Percentiles rank a stretch among this genome's conserved stretches.
These are phyloP conservation scores for Theretra japonica DNA, from an alignment of 2,888 invertebrate genomes.

Conservation along the genomic window DNA sequence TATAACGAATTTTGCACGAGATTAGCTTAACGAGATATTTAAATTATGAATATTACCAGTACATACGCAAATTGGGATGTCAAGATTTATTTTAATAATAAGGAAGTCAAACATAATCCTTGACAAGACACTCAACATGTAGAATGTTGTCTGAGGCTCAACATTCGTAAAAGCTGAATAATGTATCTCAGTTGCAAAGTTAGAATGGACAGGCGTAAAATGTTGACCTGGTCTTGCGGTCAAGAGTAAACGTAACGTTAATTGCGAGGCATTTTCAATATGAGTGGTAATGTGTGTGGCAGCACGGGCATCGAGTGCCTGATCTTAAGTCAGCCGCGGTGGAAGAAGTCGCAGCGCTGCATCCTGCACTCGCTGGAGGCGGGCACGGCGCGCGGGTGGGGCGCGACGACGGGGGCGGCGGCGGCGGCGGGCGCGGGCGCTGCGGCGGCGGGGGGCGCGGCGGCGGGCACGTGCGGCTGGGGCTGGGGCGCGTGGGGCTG, in stretches of 20 bases:
- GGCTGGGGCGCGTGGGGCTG: slow-evolving; percentile 90
- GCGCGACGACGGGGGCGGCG: slow-evolving; percentile 88
- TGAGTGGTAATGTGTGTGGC: slow-evolving; percentile 47
- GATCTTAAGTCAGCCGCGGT: slow-evolving; percentile 91
- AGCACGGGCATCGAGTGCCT: slow-evolving; percentile 91
- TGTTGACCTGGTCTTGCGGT: not conserved
- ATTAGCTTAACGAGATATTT: not conserved
- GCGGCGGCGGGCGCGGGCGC: slow-evolving; percentile 90
- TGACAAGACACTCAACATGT: not conserved
- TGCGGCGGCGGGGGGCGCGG: slow-evolving; percentile 85
- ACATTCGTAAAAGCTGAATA: not conserved
- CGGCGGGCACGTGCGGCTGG: slow-evolving; percentile 90
- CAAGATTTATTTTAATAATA: not conserved
- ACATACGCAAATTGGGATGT: not conserved
- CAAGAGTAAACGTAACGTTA: not conserved
- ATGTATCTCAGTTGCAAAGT: not conserved
- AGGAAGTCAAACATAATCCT: not conserved
- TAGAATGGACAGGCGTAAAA: not conserved
- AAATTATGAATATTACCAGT: not conserved
- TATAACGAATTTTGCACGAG: not conserved
- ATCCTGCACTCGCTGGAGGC: slow-evolving; percentile 95
- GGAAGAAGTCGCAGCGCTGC: slow-evolving; percentile 95
- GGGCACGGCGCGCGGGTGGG: slow-evolving; percentile 90
- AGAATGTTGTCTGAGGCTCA: slow-evolving; percentile 9
- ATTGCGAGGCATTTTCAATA: not conserved